Evolutionary conservation across 2,797 vertebrate species (phyloP), one percentile per base, ranked within the genome.

Genomic region (Karalla daura): DNA sequence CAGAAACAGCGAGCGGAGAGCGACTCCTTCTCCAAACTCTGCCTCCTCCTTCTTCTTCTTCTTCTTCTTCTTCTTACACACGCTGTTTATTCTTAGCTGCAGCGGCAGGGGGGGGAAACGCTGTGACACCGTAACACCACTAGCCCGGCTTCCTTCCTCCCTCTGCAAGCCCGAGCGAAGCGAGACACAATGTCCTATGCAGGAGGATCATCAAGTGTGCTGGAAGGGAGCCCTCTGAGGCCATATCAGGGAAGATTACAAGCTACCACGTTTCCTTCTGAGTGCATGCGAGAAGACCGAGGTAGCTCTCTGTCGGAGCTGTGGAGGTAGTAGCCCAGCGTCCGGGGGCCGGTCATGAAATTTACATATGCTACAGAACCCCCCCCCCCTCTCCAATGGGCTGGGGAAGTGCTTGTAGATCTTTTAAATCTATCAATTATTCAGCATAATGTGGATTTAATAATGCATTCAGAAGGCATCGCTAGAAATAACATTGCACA

Each of bases 371-470:
- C 80, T 85, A 85, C 71, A 86, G 71, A 76, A 50, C 51, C 71
- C 78, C 68, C 68, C n/a, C n/a, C n/a, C n/a, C n/a, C n/a, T n/a
- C n/a, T n/a, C n/a, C 62, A 12, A 23, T 41, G 83, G 75, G 76
- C 80, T 84, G 70, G 88, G 56, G 80, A 84, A 89, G 86, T 85
- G 89, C 86, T 88, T 91, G 89, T 88, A 91, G 86, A 90, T 91
- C 87, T 90, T 91, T 91, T 89, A 88, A 87, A 90, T 80, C 69
- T 28, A 89, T 93, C 83, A 90, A 93, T 92, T 88, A 93, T 92
- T 91, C 86, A 92, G 25, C 78, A 71, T 91, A 89, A 92, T 87
- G 85, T 91, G 87, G 86, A 88, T 91, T 92, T 89, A 91, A 91
- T 91, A 92, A 93, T 92, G 90, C 86, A 93, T 91, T 81, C 33